Evolutionary conservation across 2,888 invertebrate genomes (phyloP).

Genomic region (Apamea epomidion): DNA sequence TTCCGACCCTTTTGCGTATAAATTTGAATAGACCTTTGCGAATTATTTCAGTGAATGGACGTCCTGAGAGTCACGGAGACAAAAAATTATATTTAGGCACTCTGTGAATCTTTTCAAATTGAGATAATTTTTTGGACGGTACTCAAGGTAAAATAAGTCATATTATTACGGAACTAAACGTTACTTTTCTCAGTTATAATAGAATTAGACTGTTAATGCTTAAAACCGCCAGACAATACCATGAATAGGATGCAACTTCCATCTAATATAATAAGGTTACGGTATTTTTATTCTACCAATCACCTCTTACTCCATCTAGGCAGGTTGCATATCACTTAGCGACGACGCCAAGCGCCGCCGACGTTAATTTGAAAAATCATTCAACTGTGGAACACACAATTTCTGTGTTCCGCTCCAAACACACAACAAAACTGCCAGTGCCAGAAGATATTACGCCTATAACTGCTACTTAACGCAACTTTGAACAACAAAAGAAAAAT

Average conservation of each 20-base stretch:
- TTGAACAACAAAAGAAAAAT: constrained; percentile 76
- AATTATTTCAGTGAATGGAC: constrained; percentile 27
- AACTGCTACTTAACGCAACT: constrained; percentile 48
- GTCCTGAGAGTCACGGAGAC: constrained; percentile 2
- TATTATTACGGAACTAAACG: background rate
- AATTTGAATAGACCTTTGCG: constrained; percentile 18
- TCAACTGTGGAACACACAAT: background rate
- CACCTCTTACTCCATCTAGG: background rate
- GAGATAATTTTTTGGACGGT: background rate
- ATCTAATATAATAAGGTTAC: background rate
- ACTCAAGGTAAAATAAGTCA: background rate
- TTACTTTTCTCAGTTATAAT: background rate
- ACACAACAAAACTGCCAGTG: constrained; percentile 16
- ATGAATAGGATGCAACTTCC: background rate
- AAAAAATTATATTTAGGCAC: constrained; percentile 17
- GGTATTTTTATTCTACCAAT: constrained; percentile 5
- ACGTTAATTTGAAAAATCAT: constrained; percentile 42
- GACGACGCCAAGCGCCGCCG: constrained; percentile 20
- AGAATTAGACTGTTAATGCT: background rate
- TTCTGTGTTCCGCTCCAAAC: background rate
- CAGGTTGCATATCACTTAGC: constrained; percentile 9
- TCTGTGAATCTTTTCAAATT: background rate
- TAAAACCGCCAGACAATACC: background rate
- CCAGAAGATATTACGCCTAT: constrained; percentile 27
- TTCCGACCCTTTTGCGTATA: constrained; percentile 39